phyloP scores from a whole-genome alignment of 2,113 vertebrate genomes.

The Apus apus region DNA sequence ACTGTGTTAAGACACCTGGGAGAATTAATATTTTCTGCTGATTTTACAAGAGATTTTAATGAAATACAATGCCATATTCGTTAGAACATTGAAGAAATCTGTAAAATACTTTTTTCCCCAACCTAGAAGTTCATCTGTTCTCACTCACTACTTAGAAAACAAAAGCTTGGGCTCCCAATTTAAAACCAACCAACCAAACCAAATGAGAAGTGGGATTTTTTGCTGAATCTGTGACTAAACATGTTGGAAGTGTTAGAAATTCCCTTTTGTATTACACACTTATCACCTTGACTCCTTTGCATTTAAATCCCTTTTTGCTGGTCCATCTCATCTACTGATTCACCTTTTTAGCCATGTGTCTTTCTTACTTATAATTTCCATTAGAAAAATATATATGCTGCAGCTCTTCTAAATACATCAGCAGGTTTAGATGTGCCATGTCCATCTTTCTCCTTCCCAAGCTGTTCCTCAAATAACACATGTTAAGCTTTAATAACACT shows the following conservation, averaged over 20 bases:
- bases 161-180: not conserved
- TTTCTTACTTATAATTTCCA: not conserved
- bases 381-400: not conserved
- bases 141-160: not conserved
- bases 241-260: too few species aligned
- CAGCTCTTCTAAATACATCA: not conserved
- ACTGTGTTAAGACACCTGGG: rapidly evolving
- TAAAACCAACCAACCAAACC: too few species aligned
- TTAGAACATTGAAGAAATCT: not conserved
- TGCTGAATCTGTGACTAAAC: not conserved
- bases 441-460: not conserved
- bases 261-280: not conserved
- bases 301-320: not conserved
- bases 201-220: not conserved
- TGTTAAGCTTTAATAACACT: not conserved
- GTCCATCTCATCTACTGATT: not conserved
- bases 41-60: not conserved
- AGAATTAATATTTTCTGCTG: not conserved
- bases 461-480: slow-evolving; percentile 17
- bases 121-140: not conserved
- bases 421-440: not conserved
- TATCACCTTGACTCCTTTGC: not conserved
- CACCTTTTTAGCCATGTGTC: not conserved
- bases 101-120: not conserved
- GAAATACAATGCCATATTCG: not conserved